Evolutionary conservation across 2,113 vertebrate genomes (phyloP).

Genomic region (Colinus virginianus): DNA sequence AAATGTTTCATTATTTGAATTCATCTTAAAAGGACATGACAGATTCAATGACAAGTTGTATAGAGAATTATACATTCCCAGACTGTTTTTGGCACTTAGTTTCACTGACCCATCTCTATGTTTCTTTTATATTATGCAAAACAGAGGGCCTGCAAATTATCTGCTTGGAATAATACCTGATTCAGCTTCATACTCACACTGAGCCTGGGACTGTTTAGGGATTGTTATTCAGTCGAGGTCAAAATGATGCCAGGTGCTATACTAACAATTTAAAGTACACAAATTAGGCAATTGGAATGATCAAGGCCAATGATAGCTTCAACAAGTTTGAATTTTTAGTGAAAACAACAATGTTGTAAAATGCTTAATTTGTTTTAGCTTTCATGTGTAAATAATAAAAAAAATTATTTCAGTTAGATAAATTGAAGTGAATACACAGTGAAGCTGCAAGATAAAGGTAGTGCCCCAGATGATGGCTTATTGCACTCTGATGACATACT

Average conservation of each 20-base stretch:
- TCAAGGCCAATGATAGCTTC: not conserved
- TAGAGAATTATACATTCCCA: not conserved
- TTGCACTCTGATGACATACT: not conserved
- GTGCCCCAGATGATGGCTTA: not conserved
- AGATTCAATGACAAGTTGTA: fast-evolving
- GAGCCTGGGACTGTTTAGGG: not conserved
- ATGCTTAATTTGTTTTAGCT: not conserved
- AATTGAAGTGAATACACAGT: not conserved
- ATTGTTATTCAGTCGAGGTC: not conserved
- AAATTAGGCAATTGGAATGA: not conserved
- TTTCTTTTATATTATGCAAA: not conserved
- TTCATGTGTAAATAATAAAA: not conserved
- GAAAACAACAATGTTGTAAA: not conserved
- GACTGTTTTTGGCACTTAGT: not conserved
- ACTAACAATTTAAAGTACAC: not conserved
- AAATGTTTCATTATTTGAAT: not conserved
- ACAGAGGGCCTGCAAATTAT: not conserved
- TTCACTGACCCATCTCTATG: not conserved
- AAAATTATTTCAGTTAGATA: not conserved
- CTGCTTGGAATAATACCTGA: not conserved
- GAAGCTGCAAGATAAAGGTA: not conserved
- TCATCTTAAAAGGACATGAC: not conserved
- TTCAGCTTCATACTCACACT: not conserved
- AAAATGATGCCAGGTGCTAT: not conserved
- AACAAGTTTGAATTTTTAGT: not conserved